These are phyloP conservation scores for Lemur catta DNA, from an alignment of 2,797 vertebrate genomes.

Conservation along the genomic window DNA sequence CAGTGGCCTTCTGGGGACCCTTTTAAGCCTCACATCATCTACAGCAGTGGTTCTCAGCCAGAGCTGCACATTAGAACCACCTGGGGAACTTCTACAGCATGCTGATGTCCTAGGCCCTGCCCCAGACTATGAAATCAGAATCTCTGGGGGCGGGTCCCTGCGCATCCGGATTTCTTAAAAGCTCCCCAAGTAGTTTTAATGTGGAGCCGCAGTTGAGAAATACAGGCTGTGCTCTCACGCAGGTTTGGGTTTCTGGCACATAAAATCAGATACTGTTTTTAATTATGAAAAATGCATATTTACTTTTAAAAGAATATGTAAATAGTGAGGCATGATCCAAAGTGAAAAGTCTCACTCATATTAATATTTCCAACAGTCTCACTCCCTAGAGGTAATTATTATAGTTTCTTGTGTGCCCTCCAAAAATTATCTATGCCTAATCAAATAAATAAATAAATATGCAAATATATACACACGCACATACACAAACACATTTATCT, in stretches of 20 bases:
- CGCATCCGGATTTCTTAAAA: neutral
- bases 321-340: neutral
- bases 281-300: neutral
- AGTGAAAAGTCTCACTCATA: neutral
- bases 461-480: neutral
- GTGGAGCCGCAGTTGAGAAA: neutral
- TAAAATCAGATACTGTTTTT: neutral
- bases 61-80: neutral
- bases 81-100: neutral
- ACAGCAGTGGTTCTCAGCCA: neutral
- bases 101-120: neutral
- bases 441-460: neutral
- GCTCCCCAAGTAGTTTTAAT: neutral
- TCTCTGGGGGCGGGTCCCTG: neutral
- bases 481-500: neutral
- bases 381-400: neutral
- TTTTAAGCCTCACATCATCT: neutral
- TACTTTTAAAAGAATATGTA: neutral
- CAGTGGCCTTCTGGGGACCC: neutral
- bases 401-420: neutral
- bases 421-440: neutral
- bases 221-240: neutral
- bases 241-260: neutral
- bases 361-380: neutral
- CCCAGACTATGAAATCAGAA: neutral